These are phyloP conservation scores for Sitophilus oryzae DNA, from an alignment of 1,140 invertebrate species.

Conservation along the genomic window DNA sequence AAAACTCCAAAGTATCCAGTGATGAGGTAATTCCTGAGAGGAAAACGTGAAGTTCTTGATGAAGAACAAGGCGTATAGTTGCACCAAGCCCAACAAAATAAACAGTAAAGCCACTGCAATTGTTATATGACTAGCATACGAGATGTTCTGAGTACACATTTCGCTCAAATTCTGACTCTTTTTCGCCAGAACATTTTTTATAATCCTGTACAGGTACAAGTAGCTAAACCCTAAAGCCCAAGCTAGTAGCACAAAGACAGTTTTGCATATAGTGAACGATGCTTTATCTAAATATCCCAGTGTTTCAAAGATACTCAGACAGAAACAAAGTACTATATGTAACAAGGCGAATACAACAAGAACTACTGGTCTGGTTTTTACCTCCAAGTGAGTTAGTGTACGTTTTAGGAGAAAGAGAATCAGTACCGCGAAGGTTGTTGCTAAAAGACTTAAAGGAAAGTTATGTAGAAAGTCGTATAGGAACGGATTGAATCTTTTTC, in stretches of 20 bases:
- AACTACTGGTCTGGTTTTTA: conserved; percentile 66
- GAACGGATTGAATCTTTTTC: conserved; percentile 67
- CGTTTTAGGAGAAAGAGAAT: conserved; percentile 77
- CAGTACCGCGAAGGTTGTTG: conserved; percentile 76
- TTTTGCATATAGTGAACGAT: conserved; percentile 58
- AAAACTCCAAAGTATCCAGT: conserved; percentile 86
- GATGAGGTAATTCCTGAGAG: conserved; percentile 47
- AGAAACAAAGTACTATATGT: conserved; percentile 70
- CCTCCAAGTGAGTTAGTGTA: conserved; percentile 60
- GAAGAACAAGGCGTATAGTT: conserved; percentile 76
- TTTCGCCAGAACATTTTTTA: conserved; percentile 58
- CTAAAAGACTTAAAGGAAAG: conserved; percentile 75
- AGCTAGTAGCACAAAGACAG: conserved; percentile 72
- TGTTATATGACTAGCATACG: conserved; percentile 78
- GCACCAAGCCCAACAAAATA: conserved; percentile 70
- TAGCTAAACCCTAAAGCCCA: conserved; percentile 76
- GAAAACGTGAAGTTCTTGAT: conserved; percentile 52
- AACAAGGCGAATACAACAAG: conserved; percentile 66
- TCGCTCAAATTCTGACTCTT: conserved; percentile 60
- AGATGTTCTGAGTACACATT: conserved; percentile 61
- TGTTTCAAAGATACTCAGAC: conserved; percentile 70
- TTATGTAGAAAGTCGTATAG: conserved; percentile 76
- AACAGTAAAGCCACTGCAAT: conserved; percentile 78
- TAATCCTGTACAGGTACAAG: conserved; percentile 71
- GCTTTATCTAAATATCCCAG: conserved; percentile 43